Conservation (phyloP, 2,113 vertebrate genomes). For the Herpailurus yagouaroundi region DNA sequence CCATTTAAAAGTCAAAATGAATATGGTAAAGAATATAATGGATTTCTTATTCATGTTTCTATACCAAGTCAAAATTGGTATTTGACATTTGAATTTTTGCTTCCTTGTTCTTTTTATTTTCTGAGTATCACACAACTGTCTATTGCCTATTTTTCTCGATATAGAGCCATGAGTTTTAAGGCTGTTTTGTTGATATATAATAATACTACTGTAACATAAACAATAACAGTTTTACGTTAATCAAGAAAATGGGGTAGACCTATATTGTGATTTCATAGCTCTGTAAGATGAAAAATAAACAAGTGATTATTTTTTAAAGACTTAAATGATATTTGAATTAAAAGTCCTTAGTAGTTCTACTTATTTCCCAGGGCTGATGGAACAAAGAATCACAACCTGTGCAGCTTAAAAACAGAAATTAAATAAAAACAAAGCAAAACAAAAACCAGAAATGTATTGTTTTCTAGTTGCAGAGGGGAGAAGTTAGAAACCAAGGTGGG, state of each 20-base stretch:
- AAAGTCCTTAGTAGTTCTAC: not conserved
- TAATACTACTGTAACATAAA: not conserved
- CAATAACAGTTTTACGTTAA: not conserved
- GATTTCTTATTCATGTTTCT: not conserved
- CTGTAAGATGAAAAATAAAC: not conserved
- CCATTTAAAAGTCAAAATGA: slow-evolving; percentile 49
- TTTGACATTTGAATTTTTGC: not conserved
- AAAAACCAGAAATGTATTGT: not conserved
- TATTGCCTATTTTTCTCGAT: not conserved
- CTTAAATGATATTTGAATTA: not conserved
- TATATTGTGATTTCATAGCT: not conserved
- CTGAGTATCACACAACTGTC: not conserved
- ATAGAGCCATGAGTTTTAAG: not conserved
- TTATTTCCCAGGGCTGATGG: not conserved
- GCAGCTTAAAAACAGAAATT: not conserved
- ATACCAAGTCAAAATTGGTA: not conserved
- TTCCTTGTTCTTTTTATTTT: not conserved
- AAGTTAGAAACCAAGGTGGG: not conserved
- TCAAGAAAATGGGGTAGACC: not conserved
- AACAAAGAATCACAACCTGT: not conserved
- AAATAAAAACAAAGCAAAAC: not conserved
- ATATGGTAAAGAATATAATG: not conserved
- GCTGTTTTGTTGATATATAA: not conserved
- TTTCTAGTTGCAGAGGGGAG: no score
- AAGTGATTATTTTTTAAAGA: not conserved